A percentile compares a stretch with the other conserved stretches of the same genome.
phyloP scores from a whole-genome alignment of 1,140 invertebrate genomes.

The Ditylenchus dipsaci region DNA sequence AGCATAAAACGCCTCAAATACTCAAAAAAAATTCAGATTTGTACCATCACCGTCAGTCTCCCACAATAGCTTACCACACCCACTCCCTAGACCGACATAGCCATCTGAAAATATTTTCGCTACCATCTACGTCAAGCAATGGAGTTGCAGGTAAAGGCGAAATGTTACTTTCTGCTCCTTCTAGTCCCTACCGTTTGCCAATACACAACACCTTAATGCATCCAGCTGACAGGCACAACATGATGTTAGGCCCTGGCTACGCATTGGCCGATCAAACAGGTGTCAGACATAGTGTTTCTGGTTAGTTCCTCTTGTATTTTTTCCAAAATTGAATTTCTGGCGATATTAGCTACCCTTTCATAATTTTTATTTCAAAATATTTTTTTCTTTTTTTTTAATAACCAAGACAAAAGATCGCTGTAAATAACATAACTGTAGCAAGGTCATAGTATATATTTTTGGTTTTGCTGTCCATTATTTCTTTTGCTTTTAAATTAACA shows the following conservation, averaged over 20 bases:
- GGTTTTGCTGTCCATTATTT: too few species aligned
- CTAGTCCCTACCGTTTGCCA: slow-evolving; percentile 9
- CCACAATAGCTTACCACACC: slow-evolving; percentile 23
- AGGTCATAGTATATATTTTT: too few species aligned
- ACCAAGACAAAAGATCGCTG: too few species aligned
- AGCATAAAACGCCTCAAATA: too few species aligned
- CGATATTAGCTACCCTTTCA: too few species aligned
- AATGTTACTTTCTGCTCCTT: slow-evolving; percentile 10
- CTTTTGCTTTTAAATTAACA: too few species aligned
- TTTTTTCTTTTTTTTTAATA: too few species aligned
- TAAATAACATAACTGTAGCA: background rate
- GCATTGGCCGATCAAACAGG: background rate
- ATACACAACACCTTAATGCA: background rate
- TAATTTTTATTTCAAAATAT: too few species aligned
- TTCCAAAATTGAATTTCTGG: too few species aligned
- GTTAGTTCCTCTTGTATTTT: slow-evolving; percentile 3
- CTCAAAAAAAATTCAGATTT: too few species aligned
- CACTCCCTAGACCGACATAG: slow-evolving; percentile 31
- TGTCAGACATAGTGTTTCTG: slow-evolving; percentile 12
- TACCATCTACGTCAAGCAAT: background rate
- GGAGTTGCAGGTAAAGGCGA: background rate
- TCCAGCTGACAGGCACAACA: background rate
- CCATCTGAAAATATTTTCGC: slow-evolving; percentile 25
- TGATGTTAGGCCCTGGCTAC: slow-evolving; percentile 1
- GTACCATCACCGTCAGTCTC: background rate